Evolutionary conservation across 2,797 vertebrate species (phyloP).

Genomic region (Arnoldichthys spilopterus): DNA sequence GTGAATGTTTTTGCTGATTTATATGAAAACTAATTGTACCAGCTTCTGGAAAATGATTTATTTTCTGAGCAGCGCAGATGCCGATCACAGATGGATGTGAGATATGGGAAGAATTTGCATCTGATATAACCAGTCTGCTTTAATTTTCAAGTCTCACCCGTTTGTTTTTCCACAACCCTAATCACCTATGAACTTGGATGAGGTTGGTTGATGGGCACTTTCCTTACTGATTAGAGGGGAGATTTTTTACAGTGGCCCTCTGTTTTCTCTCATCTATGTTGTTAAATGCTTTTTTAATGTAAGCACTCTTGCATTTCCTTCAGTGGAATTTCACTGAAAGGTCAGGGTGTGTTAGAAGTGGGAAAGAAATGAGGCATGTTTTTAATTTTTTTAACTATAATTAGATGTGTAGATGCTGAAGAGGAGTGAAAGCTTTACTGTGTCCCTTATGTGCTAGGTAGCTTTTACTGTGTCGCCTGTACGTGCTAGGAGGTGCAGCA

Average conservation of each 20-base stretch:
- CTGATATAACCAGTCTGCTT: slow-evolving; percentile 14
- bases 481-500: too few relatives aligned
- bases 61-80: background rate
- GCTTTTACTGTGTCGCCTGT: too few relatives aligned
- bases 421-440: too few relatives aligned
- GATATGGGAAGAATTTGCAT: slow-evolving; percentile 10
- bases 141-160: slow-evolving; percentile 25
- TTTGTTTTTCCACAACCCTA: slow-evolving; percentile 14
- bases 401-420: background rate
- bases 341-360: background rate
- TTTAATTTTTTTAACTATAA: background rate
- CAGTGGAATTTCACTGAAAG: background rate
- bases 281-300: background rate
- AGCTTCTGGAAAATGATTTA: slow-evolving; percentile 36
- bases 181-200: slow-evolving; percentile 4
- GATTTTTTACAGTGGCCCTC: background rate
- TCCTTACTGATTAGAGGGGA: background rate
- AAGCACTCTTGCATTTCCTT: slow-evolving; percentile 4
- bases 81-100: slow-evolving; percentile 20
- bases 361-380: background rate
- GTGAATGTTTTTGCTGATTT: slow-evolving; percentile 24
- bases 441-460: too few relatives aligned
- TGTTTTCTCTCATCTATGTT: slow-evolving; percentile 1
- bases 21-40: slow-evolving; percentile 1
- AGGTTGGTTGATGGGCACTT: background rate